Conservation (phyloP, 2,888 invertebrate species). For the Drosophila rellima region DNA sequence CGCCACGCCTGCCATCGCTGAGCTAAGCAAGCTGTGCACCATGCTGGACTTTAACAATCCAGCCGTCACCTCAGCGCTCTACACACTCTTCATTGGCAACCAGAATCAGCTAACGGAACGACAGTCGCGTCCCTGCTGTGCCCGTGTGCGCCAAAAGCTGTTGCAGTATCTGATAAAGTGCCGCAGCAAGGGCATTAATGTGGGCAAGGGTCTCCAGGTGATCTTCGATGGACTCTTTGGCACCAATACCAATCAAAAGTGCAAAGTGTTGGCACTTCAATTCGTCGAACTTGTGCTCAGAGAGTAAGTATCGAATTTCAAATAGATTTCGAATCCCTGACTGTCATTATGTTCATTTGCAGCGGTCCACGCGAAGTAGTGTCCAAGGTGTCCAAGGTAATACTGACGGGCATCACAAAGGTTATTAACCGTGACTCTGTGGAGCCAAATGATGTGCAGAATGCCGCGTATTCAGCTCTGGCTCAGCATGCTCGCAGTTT, state of each 20-base stretch:
- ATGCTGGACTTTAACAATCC: conserved; percentile 92
- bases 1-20: conserved; percentile 94
- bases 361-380: conserved; percentile 84
- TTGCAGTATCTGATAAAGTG: conserved; percentile 93
- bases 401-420: conserved; percentile 84
- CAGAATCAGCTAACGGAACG: conserved; percentile 88
- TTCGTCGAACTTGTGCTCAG: conserved; percentile 93
- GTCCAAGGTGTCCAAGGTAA: conserved; percentile 84
- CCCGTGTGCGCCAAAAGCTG: conserved; percentile 93
- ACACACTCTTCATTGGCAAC: conserved; percentile 88
- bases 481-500: conserved; percentile 86
- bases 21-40: conserved; percentile 91
- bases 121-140: conserved; percentile 92
- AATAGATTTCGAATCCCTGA: background rate
- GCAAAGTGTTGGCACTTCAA: conserved; percentile 93
- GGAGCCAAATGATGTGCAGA: conserved; percentile 86
- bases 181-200: conserved; percentile 90
- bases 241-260: conserved; percentile 92
- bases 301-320: conserved; percentile 88
- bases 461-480: conserved; percentile 85
- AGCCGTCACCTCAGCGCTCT: conserved; percentile 91
- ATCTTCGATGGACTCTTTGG: conserved; percentile 96
- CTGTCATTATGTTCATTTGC: background rate
- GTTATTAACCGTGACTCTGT: conserved; percentile 83
- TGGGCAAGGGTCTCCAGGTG: conserved; percentile 94